These are phyloP conservation scores for Dromococcyx pavoninus DNA, from an alignment of 2,797 vertebrate species.

Conservation along the genomic window DNA sequence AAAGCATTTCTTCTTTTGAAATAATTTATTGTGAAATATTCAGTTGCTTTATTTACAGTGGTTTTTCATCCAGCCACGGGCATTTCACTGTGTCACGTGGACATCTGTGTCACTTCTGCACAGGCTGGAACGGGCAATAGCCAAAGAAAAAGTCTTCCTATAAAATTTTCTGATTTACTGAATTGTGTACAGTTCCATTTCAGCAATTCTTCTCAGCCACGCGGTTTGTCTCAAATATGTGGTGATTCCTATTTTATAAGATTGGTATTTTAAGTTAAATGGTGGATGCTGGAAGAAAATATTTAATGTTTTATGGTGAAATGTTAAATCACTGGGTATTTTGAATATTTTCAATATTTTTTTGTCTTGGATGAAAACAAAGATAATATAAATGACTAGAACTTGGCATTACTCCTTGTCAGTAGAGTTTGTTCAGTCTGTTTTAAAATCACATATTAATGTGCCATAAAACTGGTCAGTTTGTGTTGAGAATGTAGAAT, in stretches of 20 bases:
- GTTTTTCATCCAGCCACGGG: background rate
- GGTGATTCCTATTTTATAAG: background rate
- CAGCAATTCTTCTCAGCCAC: background rate
- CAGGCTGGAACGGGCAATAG: background rate
- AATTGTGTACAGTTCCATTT: background rate
- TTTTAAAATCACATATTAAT: background rate
- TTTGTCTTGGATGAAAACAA: background rate
- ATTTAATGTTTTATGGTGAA: background rate
- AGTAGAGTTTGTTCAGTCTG: background rate
- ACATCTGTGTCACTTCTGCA: background rate
- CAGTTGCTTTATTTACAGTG: conserved; percentile 3
- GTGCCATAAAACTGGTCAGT: background rate
- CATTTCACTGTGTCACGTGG: background rate
- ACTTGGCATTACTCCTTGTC: background rate
- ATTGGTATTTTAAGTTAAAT: background rate
- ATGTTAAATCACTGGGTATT: background rate
- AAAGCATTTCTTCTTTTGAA: background rate
- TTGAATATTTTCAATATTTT: background rate
- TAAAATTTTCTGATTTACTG: background rate
- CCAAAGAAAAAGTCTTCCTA: background rate
- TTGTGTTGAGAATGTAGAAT: background rate
- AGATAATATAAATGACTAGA: background rate
- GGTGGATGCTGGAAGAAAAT: background rate
- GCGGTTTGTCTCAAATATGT: background rate
- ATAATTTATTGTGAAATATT: conserved; percentile 27